These are phyloP conservation scores for Nemotelus pantherinus DNA, from an alignment of 2,888 invertebrate genomes.

Conservation along the genomic window DNA sequence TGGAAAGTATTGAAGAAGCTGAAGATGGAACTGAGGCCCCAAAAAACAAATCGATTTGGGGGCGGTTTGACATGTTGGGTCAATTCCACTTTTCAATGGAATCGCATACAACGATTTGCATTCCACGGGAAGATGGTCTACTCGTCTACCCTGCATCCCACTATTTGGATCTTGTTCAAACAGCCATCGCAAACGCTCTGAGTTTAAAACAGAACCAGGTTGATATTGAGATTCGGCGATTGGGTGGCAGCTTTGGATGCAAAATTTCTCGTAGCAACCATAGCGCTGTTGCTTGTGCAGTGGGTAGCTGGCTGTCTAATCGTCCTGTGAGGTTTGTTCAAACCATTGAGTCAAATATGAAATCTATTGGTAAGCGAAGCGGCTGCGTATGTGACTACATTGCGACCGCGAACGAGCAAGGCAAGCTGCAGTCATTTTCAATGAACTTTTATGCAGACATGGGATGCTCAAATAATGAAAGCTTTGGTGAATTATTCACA, in stretches of 20 bases:
- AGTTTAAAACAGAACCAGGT: constrained; percentile 72
- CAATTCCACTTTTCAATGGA: constrained; percentile 85
- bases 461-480: constrained; percentile 69
- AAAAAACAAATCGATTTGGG: constrained; percentile 69
- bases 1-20: constrained; percentile 66
- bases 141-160: constrained; percentile 74
- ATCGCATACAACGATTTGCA: constrained; percentile 72
- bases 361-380: constrained; percentile 71
- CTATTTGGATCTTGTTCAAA: constrained; percentile 71
- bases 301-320: constrained; percentile 74
- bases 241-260: constrained; percentile 85
- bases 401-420: constrained; percentile 69
- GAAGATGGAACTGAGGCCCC: too few relatives aligned
- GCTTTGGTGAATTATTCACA: constrained; percentile 59
- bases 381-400: constrained; percentile 71
- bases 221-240: constrained; percentile 74
- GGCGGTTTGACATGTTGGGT: constrained; percentile 68
- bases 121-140: constrained; percentile 77
- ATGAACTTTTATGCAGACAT: constrained; percentile 68
- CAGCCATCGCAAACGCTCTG: constrained; percentile 68
- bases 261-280: constrained; percentile 74
- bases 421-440: constrained; percentile 74
- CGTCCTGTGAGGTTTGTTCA: constrained; percentile 74
- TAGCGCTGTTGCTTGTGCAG: constrained; percentile 73
- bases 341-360: constrained; percentile 75